These are phyloP conservation scores for Trichogramma dendrolimi DNA, from an alignment of 2,888 invertebrate genomes.

Conservation along the genomic window DNA sequence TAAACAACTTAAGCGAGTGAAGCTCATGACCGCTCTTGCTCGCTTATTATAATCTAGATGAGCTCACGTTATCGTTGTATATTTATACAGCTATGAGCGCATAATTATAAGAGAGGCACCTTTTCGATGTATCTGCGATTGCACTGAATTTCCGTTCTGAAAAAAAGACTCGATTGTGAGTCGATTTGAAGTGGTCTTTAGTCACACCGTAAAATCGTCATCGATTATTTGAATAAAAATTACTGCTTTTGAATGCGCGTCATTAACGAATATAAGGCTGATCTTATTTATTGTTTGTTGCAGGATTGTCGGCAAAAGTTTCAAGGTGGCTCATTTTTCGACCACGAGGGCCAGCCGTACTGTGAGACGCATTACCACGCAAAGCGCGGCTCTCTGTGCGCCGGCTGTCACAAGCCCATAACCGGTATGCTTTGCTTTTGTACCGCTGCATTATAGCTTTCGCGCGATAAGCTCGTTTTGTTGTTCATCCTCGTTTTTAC, in stretches of 20 bases:
- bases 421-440: conserved; percentile 56
- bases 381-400: conserved; percentile 93
- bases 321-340: conserved; percentile 96
- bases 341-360: conserved; percentile 96
- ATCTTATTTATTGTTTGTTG: conserved; percentile 37
- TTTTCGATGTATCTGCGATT: too few relatives aligned
- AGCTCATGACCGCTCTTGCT: too few relatives aligned
- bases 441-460: neutral
- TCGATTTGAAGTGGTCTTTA: too few relatives aligned
- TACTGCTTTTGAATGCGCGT: neutral
- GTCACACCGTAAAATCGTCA: too few relatives aligned
- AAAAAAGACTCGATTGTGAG: too few relatives aligned
- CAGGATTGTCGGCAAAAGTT: conserved; percentile 97
- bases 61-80: too few relatives aligned
- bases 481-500: neutral
- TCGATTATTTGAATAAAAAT: too few relatives aligned
- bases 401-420: conserved; percentile 96
- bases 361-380: conserved; percentile 99
- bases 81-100: too few relatives aligned
- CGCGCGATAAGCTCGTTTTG: conserved; percentile 2
- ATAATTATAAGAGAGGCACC: too few relatives aligned
- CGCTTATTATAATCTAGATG: too few relatives aligned
- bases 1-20: too few relatives aligned
- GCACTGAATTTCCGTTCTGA: too few relatives aligned
- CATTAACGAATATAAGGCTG: neutral